A percentile compares a stretch with the other conserved stretches of the same genome.
Evolutionary conservation across 2,797 vertebrate genomes (phyloP).

Genomic region (Rachycentron canadum): DNA sequence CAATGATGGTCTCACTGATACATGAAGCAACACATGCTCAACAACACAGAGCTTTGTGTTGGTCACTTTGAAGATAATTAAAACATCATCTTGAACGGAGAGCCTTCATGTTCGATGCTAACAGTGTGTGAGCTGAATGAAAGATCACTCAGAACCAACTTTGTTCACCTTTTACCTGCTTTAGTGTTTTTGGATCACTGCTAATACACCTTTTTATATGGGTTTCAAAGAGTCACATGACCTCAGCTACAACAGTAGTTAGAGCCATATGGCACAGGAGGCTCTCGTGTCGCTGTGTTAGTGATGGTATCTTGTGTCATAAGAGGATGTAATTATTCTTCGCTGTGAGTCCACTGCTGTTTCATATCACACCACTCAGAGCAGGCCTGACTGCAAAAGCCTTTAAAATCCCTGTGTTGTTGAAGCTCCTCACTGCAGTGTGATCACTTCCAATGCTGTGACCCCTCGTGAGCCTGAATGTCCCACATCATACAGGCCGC

Average conservation of each 20-base stretch:
- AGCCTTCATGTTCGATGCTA: background rate
- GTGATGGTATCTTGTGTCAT: background rate
- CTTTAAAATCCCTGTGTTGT: conserved; percentile 35
- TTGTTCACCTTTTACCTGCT: conserved; percentile 9
- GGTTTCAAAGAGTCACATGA: conserved; percentile 25
- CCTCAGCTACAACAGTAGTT: conserved; percentile 13
- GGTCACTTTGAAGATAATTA: too few relatives aligned
- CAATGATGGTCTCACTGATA: background rate
- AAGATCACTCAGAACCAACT: too few relatives aligned
- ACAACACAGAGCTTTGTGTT: background rate
- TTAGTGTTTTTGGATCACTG: conserved; percentile 30
- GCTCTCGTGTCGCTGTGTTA: background rate
- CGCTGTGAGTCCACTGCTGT: background rate
- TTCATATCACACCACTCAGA: conserved; percentile 16
- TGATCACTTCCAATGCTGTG: conserved; percentile 29
- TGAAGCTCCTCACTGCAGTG: background rate
- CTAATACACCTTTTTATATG: conserved; percentile 11
- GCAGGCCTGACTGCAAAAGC: conserved; percentile 30
- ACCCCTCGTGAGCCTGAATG: conserved; percentile 52
- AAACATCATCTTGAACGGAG: too few relatives aligned
- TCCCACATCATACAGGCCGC: conserved; percentile 4
- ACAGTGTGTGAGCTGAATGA: background rate
- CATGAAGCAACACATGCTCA: background rate
- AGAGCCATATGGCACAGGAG: conserved; percentile 14
- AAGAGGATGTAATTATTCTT: conserved; percentile 1